Percentiles rank a stretch among this genome's conserved stretches.
Evolutionary conservation across 1,140 invertebrate species (phyloP).

Genomic region (Papilio glaucus): DNA sequence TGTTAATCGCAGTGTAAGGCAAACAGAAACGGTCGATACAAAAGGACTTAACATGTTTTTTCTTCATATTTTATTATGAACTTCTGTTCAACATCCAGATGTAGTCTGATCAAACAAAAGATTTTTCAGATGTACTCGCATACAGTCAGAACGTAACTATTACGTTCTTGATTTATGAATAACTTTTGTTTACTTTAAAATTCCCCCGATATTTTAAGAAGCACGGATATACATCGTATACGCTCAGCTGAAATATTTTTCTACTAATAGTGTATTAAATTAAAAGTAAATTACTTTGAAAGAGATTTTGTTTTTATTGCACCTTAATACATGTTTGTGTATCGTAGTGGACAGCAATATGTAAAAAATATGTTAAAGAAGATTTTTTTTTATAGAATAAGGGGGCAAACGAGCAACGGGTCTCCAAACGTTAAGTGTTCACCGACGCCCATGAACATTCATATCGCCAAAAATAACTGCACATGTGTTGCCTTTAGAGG

Average conservation of each 20-base stretch:
- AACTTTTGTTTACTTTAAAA: slow-evolving; percentile 74
- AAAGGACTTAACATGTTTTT: slow-evolving; percentile 83
- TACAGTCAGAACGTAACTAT: slow-evolving; percentile 77
- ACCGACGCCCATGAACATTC: too few species aligned
- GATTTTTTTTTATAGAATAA: too few species aligned
- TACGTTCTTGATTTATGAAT: slow-evolving; percentile 75
- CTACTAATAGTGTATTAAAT: slow-evolving; percentile 37
- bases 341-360: too few species aligned
- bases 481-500: too few species aligned
- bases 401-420: too few species aligned
- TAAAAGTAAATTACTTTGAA: slow-evolving; percentile 22
- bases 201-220: slow-evolving; percentile 66
- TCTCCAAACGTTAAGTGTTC: too few species aligned
- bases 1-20: slow-evolving; percentile 50
- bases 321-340: not conserved
- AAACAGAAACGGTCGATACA: slow-evolving; percentile 78
- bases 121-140: slow-evolving; percentile 78
- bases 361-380: too few species aligned
- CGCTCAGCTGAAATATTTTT: slow-evolving; percentile 37
- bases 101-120: slow-evolving; percentile 82
- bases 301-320: not conserved
- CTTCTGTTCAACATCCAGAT: slow-evolving; percentile 82
- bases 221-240: slow-evolving; percentile 45
- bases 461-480: too few species aligned
- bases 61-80: slow-evolving; percentile 83